Conservation (phyloP, 2,888 invertebrate species). For the Hydroisotoma schaefferi region DNA sequence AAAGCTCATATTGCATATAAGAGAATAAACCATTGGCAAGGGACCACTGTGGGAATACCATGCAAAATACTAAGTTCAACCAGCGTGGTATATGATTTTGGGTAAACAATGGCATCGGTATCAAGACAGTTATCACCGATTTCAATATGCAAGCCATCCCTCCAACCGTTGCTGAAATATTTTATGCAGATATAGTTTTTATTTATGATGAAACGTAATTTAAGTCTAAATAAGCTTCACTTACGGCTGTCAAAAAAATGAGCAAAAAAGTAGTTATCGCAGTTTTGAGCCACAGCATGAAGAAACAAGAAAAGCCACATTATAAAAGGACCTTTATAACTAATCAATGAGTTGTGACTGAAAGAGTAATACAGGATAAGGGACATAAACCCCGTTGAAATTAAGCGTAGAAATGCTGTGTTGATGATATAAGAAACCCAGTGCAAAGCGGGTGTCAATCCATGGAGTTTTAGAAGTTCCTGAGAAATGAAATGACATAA, state of each 20-base stretch:
- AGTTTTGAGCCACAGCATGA: constrained; percentile 13
- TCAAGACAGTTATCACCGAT: constrained; percentile 7
- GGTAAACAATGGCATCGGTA: constrained; percentile 15
- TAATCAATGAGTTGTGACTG: constrained; percentile 1
- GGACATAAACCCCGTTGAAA: constrained; percentile 12
- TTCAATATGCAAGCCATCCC: constrained; percentile 16
- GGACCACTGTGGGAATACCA: constrained; percentile 32
- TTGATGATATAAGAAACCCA: constrained; percentile 28
- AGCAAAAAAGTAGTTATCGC: constrained; percentile 15
- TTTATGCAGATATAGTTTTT: no score
- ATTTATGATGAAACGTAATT: no score
- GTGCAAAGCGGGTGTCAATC: constrained; percentile 28
- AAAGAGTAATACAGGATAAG: constrained; percentile 16
- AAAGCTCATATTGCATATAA: constrained; percentile 26
- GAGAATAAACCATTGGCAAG: constrained; percentile 34
- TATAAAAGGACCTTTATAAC: neutral
- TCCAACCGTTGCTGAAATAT: constrained; percentile 21
- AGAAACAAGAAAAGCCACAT: constrained; percentile 27
- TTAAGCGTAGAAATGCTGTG: neutral
- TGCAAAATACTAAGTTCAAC: constrained; percentile 12
- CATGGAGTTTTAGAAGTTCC: constrained; percentile 35
- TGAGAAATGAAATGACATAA: constrained; percentile 3
- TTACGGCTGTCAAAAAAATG: constrained; percentile 24
- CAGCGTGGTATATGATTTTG: neutral
- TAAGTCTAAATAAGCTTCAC: constrained; percentile 19